These are phyloP conservation scores for Hestina assimilis DNA, from an alignment of 1,140 invertebrate species.

Conservation along the genomic window DNA sequence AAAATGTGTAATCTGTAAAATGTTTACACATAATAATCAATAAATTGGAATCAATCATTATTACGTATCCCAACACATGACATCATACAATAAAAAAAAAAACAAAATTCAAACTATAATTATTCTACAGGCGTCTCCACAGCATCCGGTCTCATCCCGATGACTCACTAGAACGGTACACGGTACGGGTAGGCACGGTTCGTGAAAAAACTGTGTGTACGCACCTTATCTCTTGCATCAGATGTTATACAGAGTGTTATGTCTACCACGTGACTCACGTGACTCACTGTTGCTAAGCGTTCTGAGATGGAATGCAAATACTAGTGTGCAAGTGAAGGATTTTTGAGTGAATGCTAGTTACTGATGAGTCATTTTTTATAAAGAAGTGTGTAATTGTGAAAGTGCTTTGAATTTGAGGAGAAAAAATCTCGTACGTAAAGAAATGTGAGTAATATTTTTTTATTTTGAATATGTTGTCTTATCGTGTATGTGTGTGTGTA, in stretches of 20 bases:
- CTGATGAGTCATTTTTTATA: background rate
- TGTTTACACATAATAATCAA: too few species aligned
- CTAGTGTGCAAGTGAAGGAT: background rate
- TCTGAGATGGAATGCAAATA: constrained; percentile 4
- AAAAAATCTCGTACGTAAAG: too few species aligned
- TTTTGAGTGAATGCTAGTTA: background rate
- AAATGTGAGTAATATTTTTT: too few species aligned
- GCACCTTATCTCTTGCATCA: constrained; percentile 74
- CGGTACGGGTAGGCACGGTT: constrained; percentile 57
- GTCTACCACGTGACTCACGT: constrained; percentile 4
- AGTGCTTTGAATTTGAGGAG: background rate
- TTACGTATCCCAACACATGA: background rate
- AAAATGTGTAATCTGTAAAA: too few species aligned
- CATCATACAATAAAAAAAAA: constrained; percentile 3
- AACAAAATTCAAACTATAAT: constrained; percentile 16
- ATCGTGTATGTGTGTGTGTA: too few species aligned
- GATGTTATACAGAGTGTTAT: constrained; percentile 58
- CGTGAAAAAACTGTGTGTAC: constrained; percentile 61
- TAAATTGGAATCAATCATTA: too few species aligned
- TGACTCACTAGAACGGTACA: constrained; percentile 69
- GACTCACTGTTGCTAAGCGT: constrained; percentile 17
- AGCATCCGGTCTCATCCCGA: constrained; percentile 37
- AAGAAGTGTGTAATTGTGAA: too few species aligned
- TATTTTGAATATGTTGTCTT: background rate
- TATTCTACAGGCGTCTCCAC: constrained; percentile 47